Evolutionary conservation across 2,113 vertebrate genomes (phyloP).

Genomic region (Glaucidium brasilianum): DNA sequence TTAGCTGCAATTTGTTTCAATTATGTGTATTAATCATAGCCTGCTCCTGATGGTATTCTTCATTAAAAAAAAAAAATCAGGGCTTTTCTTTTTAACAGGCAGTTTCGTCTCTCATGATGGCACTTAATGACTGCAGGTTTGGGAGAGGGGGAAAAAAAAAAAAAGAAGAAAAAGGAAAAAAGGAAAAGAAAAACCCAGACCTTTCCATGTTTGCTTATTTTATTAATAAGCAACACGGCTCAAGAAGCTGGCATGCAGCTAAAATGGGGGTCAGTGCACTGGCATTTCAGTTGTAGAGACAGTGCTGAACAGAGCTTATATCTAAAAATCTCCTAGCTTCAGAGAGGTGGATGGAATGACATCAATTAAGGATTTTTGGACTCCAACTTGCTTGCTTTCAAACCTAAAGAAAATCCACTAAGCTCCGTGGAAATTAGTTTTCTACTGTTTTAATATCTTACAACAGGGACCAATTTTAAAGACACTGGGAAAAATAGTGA

Average conservation of each 20-base stretch:
- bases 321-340: not conserved
- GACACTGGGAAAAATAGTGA: not conserved
- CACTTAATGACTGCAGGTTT: constrained; percentile 23
- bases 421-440: not conserved
- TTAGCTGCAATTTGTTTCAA: constrained; percentile 81
- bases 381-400: not conserved
- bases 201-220: not conserved
- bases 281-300: not conserved
- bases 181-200: not conserved
- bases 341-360: not conserved
- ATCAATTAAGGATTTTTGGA: not conserved
- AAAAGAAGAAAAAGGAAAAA: too few species aligned
- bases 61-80: not conserved
- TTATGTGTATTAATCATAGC: constrained; percentile 82
- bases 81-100: constrained; percentile 63
- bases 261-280: not conserved
- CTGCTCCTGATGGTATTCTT: constrained; percentile 71
- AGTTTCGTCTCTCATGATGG: constrained; percentile 50
- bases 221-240: not conserved
- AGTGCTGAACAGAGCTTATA: not conserved
- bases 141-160: not conserved
- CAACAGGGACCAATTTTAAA: not conserved
- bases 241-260: not conserved
- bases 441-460: not conserved
- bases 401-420: not conserved